Base-by-base conservation (phyloP, 2,113 vertebrate species). In the Delphinus delphis region DNA sequence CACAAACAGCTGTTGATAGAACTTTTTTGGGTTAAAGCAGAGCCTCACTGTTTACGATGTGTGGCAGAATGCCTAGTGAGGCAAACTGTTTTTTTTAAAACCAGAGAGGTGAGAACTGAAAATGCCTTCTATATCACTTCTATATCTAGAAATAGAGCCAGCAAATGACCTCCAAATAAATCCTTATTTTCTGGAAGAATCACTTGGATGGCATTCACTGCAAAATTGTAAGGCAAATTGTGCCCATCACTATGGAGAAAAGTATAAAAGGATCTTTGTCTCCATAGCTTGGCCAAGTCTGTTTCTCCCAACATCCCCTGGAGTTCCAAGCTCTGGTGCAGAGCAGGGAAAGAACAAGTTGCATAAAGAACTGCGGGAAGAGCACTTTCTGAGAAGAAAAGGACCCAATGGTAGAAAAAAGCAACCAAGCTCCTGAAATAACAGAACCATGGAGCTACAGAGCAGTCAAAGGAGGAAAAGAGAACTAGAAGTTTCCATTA, bases 51-150 rank as follows among this genome's bases (percentile, higher is more conserved):
- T 87, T 92, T 83, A 76, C 86, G 36, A 74, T 76, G 28, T 87
- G 68, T 90, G 90, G 79, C 90, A 33, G 38, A 87, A 68, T 80
- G 89, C 82, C 96, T 90, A 87, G 83, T 92, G 83, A 84, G 74
- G 87, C 26, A 65, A 90, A 65, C 47, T 88, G 85, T 60, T 88
- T 77, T 84, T 84, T 21, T 62, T 31, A 58, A 58, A 86, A 41
- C 3, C 31, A 77, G 38, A 90, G 79, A 97, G 80, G 90, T 91
- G 14, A 84, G 20, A 92, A 81, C 63, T 92, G 73, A 95, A 96
- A 80, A 92, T 65, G 76, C 15, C 47, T 36, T 36, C 36, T 36
- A 36, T 36, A 36, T 36, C 63, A 60, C 20, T 84, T 88, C 33
- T 62, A 17, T 12, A 82, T 92, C 62, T 91, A 89, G 31, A 88